phyloP scores from a whole-genome alignment of 2,888 invertebrate species.

The Cryptus armator region DNA sequence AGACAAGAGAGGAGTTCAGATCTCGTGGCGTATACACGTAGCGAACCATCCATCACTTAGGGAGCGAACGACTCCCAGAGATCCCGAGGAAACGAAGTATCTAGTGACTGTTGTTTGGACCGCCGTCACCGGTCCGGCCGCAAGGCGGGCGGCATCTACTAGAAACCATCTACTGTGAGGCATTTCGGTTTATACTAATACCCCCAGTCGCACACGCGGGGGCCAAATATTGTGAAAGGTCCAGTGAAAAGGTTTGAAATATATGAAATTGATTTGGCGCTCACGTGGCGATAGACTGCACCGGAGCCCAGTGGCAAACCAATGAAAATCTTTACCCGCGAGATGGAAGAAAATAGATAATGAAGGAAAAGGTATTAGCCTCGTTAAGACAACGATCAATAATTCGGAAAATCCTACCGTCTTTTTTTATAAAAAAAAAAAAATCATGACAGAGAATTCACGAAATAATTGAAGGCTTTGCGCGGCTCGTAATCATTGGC shows the following conservation, averaged over 20 bases:
- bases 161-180: conserved; percentile 53
- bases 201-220: conserved; percentile 70
- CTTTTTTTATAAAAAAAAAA: background rate
- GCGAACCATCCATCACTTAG: conserved; percentile 83
- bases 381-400: background rate
- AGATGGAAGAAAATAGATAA: conserved; percentile 27
- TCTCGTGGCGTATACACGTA: conserved; percentile 71
- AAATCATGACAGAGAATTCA: no score
- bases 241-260: conserved; percentile 84
- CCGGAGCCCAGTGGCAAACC: conserved; percentile 7
- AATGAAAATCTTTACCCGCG: conserved; percentile 19
- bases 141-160: conserved; percentile 64
- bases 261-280: conserved; percentile 83
- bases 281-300: conserved; percentile 64
- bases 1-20: conserved; percentile 66
- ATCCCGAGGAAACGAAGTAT: conserved; percentile 70
- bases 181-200: conserved; percentile 4
- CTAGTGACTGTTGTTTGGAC: conserved; percentile 78
- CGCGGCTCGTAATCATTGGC: no score
- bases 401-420: background rate
- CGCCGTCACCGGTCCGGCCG: conserved; percentile 70
- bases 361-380: background rate
- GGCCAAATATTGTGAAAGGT: conserved; percentile 85
- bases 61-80: conserved; percentile 77
- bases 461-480: background rate